Percentiles rank a stretch among this genome's conserved stretches.
These are phyloP conservation scores for Solea senegalensis DNA, from an alignment of 2,113 vertebrate genomes.

Conservation along the genomic window DNA sequence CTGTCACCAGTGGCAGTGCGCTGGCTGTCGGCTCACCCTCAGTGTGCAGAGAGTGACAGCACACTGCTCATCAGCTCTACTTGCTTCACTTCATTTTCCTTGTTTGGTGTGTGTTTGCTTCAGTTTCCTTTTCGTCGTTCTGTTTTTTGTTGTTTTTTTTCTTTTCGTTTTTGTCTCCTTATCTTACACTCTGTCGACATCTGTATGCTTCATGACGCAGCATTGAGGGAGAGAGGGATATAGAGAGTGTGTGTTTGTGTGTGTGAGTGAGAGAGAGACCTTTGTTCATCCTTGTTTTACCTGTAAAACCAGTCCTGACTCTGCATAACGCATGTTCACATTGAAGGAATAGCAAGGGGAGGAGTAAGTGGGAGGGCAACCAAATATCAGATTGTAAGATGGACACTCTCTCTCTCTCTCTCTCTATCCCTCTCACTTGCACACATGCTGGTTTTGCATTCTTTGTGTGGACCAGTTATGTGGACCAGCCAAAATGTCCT, in stretches of 20 bases:
- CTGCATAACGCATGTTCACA: slow-evolving; percentile 18
- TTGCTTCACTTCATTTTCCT: slow-evolving; percentile 1
- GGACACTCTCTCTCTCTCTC: neutral
- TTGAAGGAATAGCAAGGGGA: slow-evolving; percentile 28
- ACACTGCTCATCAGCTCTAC: neutral
- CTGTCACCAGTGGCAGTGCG: slow-evolving; percentile 22
- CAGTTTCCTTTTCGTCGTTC: neutral
- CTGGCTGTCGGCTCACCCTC: slow-evolving; percentile 29
- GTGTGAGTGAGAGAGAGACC: neutral
- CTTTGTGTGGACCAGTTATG: neutral
- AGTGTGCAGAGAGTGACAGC: slow-evolving; percentile 9
- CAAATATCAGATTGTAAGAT: neutral
- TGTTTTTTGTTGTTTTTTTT: neutral
- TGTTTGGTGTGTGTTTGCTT: neutral
- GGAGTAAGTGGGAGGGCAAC: slow-evolving; percentile 29
- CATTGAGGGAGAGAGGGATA: neutral
- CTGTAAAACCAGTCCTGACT: slow-evolving; percentile 67
- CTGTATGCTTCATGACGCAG: neutral
- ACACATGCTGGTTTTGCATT: no score
- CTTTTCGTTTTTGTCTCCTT: neutral
- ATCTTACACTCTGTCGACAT: neutral
- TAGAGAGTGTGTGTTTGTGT: neutral
- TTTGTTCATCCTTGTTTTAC: slow-evolving; percentile 41
- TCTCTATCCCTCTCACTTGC: neutral
- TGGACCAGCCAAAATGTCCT: no score